Evolutionary conservation across 2,797 vertebrate species (phyloP).

Genomic region (Hyperoplus lanceolatus): DNA sequence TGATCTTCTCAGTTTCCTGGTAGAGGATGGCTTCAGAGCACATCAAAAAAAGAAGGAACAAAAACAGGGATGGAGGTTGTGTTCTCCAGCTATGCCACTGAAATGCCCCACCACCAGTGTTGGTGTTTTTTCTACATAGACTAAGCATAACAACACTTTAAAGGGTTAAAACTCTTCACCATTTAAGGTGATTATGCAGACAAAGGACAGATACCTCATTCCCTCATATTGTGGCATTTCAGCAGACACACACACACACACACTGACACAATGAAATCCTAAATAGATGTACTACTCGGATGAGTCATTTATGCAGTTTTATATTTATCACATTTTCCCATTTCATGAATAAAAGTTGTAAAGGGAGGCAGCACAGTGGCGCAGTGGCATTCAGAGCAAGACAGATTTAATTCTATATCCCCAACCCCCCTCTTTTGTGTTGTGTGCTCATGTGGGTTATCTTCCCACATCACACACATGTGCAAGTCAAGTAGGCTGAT

Average conservation of each 20-base stretch:
- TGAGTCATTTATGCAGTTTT: slow-evolving; percentile 76
- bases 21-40: slow-evolving; percentile 71
- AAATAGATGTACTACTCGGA: slow-evolving; percentile 49
- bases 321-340: slow-evolving; percentile 61
- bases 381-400: slow-evolving; percentile 53
- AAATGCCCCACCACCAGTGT: slow-evolving; percentile 37
- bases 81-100: slow-evolving; percentile 55
- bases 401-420: slow-evolving; percentile 36
- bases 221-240: slow-evolving; percentile 52
- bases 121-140: background rate
- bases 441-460: slow-evolving; percentile 42
- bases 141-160: slow-evolving; percentile 40
- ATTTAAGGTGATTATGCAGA: slow-evolving; percentile 66
- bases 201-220: slow-evolving; percentile 42
- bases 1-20: slow-evolving; percentile 80
- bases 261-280: slow-evolving; percentile 53
- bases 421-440: background rate
- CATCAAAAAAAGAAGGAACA: slow-evolving; percentile 48
- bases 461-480: slow-evolving; percentile 52
- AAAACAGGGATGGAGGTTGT: slow-evolving; percentile 55
- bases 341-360: slow-evolving; percentile 76
- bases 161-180: slow-evolving; percentile 64
- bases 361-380: slow-evolving; percentile 46
- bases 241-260: slow-evolving; percentile 30
- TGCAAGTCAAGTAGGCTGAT: slow-evolving; percentile 56